Evolutionary conservation across 2,113 vertebrate genomes (phyloP).

Genomic region (Phrynocephalus versicolor): DNA sequence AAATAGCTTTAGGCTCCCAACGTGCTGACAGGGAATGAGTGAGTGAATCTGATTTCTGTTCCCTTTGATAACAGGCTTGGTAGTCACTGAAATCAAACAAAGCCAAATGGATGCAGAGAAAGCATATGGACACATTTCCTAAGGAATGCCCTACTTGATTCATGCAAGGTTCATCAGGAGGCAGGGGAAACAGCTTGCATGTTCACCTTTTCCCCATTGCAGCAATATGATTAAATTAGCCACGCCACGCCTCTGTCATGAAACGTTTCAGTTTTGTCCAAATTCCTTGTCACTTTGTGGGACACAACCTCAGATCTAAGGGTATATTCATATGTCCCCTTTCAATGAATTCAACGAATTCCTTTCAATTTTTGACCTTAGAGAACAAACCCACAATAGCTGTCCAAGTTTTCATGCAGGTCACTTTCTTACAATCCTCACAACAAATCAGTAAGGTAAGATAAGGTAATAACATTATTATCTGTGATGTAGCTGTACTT

Average conservation of each 20-base stretch:
- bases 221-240: background rate
- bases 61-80: constrained; percentile 42
- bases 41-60: constrained; percentile 44
- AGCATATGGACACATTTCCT: background rate
- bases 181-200: background rate
- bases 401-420: background rate
- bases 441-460: background rate
- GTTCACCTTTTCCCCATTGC: background rate
- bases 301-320: background rate
- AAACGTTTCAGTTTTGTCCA: background rate
- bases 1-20: constrained; percentile 48
- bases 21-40: constrained; percentile 54
- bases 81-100: background rate
- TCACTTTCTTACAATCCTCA: background rate
- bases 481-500: too few species aligned
- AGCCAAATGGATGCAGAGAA: background rate
- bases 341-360: background rate
- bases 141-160: constrained; percentile 3
- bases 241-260: background rate
- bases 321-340: background rate
- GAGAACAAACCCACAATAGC: background rate
- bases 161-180: constrained; percentile 31
- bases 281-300: too few species aligned
- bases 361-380: background rate
- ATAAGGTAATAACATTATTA: too few species aligned